Evolutionary conservation across 2,888 invertebrate species (phyloP).

Genomic region (Tricholauxania praeusta): DNA sequence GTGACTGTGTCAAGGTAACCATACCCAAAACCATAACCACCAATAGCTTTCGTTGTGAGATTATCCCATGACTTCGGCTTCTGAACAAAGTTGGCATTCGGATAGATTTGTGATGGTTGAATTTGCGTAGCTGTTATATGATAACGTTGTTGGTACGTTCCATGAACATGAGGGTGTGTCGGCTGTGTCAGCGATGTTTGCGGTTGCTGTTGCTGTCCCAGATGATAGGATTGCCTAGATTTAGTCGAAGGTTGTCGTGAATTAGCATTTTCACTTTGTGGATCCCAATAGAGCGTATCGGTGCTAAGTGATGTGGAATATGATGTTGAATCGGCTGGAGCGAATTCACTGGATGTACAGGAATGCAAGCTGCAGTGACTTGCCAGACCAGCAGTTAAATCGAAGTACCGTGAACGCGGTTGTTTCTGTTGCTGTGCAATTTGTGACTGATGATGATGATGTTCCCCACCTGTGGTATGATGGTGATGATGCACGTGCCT

Average conservation of each 20-base stretch:
- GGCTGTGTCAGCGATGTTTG: conserved; percentile 63
- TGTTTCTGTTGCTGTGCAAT: conserved; percentile 62
- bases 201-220: conserved; percentile 67
- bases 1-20: conserved; percentile 81
- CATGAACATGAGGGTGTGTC: conserved; percentile 58
- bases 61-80: conserved; percentile 95
- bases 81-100: conserved; percentile 68
- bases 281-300: conserved; percentile 88
- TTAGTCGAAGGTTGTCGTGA: conserved; percentile 72
- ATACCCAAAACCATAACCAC: conserved; percentile 89
- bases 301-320: conserved; percentile 89
- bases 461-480: conserved; percentile 55
- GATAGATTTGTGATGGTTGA: conserved; percentile 67
- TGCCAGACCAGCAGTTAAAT: conserved; percentile 77
- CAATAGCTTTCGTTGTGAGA: conserved; percentile 85
- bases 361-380: conserved; percentile 87
- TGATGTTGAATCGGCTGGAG: conserved; percentile 80
- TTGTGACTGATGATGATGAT: conserved; percentile 53
- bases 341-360: conserved; percentile 81
- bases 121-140: conserved; percentile 67
- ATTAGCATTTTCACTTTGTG: conserved; percentile 64
- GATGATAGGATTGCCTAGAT: conserved; percentile 70
- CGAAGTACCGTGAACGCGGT: conserved; percentile 74
- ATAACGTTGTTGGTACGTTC: conserved; percentile 61
- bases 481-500: conserved; percentile 52